Conservation (phyloP, 2,888 invertebrate genomes). For the Drosophila neotestacea region DNA sequence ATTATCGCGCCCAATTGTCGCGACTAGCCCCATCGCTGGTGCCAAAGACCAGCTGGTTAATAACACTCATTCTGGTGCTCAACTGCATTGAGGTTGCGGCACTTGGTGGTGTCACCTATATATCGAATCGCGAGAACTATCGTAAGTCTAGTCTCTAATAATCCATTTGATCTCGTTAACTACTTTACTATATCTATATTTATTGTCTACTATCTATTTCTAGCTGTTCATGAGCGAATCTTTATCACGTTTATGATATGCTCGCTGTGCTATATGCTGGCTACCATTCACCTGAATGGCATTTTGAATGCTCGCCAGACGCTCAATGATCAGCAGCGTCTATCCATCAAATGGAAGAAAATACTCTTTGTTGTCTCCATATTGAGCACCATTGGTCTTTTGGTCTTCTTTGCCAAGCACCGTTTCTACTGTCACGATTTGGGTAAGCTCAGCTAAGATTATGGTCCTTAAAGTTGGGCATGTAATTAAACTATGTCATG, state of each 20-base stretch:
- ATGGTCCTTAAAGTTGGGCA: too few relatives aligned
- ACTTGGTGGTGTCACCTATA: constrained; percentile 96
- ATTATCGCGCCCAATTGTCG: constrained; percentile 88
- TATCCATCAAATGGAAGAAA: constrained; percentile 89
- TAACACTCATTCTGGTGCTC: constrained; percentile 92
- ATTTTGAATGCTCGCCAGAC: constrained; percentile 78
- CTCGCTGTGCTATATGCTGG: constrained; percentile 93
- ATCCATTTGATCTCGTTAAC: too few relatives aligned
- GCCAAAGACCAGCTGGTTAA: constrained; percentile 87
- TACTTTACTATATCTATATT: too few relatives aligned
- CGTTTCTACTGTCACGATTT: constrained; percentile 94
- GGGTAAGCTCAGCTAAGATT: constrained; percentile 87
- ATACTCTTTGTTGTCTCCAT: constrained; percentile 91
- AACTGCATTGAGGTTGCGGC: constrained; percentile 94
- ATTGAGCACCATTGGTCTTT: constrained; percentile 92
- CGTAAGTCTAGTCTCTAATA: constrained; percentile 89
- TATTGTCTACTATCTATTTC: constrained; percentile 76
- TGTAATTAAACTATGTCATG: too few relatives aligned
- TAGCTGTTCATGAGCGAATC: constrained; percentile 95
- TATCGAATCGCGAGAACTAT: constrained; percentile 97
- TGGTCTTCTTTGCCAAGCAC: constrained; percentile 95
- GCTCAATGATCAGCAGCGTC: constrained; percentile 85
- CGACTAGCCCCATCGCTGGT: constrained; percentile 71
- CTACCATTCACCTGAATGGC: constrained; percentile 88
- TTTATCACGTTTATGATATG: constrained; percentile 96